Evolutionary conservation across 2,113 vertebrate genomes (phyloP).

Genomic region (Amazona guildingii): DNA sequence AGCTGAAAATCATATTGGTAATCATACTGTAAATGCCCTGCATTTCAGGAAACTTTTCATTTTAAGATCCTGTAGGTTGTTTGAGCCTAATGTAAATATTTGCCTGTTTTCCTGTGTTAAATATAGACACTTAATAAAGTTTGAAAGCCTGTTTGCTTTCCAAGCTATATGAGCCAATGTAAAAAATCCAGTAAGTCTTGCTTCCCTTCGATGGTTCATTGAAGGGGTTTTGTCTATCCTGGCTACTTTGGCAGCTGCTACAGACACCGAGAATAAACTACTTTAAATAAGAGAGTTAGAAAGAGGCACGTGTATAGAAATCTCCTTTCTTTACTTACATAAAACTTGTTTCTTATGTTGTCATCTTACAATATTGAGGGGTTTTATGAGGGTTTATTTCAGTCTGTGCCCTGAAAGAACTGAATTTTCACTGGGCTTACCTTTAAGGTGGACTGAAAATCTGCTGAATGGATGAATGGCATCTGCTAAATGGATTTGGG

Average conservation of each 20-base stretch:
- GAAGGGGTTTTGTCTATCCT: background rate
- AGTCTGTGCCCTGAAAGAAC: background rate
- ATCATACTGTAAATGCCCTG: background rate
- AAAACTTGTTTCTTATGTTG: background rate
- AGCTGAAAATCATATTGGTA: background rate
- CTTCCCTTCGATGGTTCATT: background rate
- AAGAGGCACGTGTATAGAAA: background rate
- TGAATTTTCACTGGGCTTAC: background rate
- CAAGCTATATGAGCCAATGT: background rate
- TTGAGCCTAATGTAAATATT: background rate
- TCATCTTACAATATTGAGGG: background rate
- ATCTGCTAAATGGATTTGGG: background rate
- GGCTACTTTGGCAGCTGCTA: background rate
- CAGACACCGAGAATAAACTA: background rate
- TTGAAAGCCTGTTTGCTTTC: conserved; percentile 12
- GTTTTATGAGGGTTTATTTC: background rate
- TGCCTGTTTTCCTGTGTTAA: background rate
- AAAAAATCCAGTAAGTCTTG: background rate
- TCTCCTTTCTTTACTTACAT: background rate
- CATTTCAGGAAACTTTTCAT: background rate
- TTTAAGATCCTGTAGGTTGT: background rate
- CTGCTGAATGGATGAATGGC: background rate
- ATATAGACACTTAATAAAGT: background rate
- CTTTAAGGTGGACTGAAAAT: background rate
- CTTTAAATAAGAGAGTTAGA: background rate